Evolutionary conservation across 2,113 vertebrate species (phyloP).

Genomic region (Geococcyx californianus): DNA sequence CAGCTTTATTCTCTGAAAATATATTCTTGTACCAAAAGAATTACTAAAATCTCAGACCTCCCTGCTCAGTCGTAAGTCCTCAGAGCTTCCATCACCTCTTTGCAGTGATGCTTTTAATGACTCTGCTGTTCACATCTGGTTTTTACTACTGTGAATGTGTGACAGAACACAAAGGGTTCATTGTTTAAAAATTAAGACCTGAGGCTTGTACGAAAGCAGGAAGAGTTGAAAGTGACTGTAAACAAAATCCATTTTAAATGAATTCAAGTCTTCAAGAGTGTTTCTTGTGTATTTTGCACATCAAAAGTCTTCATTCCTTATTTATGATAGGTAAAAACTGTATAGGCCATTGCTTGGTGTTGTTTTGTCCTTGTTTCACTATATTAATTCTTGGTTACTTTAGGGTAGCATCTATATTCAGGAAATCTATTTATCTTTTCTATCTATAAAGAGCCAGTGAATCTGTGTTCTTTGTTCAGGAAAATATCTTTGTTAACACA

Average conservation of each 20-base stretch:
- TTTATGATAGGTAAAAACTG: background rate
- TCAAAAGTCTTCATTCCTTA: conserved; percentile 58
- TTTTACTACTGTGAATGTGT: conserved; percentile 63
- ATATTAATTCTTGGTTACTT: background rate
- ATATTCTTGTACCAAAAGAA: conserved; percentile 1
- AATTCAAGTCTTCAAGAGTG: conserved; percentile 48
- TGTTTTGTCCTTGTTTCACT: background rate
- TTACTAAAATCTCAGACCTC: conserved; percentile 60
- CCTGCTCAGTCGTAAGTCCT: conserved; percentile 58
- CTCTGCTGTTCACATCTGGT: conserved; percentile 67
- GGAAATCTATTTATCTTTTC: background rate
- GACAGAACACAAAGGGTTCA: conserved; percentile 66
- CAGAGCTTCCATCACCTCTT: conserved; percentile 69
- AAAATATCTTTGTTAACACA: background rate
- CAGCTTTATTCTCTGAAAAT: background rate
- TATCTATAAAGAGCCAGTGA: background rate
- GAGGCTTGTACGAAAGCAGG: conserved; percentile 52
- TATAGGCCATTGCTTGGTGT: background rate
- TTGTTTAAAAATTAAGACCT: conserved; percentile 69
- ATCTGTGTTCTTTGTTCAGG: background rate
- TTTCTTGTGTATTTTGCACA: conserved; percentile 48
- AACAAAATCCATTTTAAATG: conserved; percentile 73
- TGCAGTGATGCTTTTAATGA: conserved; percentile 62
- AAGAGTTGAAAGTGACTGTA: conserved; percentile 64
- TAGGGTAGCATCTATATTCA: background rate